A percentile compares a stretch with the other conserved stretches of the same genome.
Conservation (phyloP, 2,888 invertebrate species). For the Penaeus monodon region DNA sequence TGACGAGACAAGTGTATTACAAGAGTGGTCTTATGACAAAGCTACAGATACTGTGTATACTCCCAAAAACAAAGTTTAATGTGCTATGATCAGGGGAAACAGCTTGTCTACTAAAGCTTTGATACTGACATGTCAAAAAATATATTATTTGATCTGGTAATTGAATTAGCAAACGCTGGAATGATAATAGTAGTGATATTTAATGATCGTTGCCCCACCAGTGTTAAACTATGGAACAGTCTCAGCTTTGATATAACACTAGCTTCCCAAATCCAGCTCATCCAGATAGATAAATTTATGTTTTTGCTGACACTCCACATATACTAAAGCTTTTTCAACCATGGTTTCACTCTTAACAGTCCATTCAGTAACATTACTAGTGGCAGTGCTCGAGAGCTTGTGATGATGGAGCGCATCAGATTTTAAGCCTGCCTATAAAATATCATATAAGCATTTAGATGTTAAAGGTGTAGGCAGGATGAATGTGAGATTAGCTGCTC, state of each 20-base stretch:
- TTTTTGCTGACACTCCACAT: slow-evolving; percentile 5
- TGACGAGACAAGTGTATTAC: neutral
- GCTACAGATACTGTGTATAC: neutral
- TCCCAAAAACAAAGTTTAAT: slow-evolving; percentile 15
- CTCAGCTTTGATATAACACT: neutral
- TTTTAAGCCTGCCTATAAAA: no score
- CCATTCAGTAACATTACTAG: no score
- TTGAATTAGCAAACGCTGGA: neutral
- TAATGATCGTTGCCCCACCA: neutral
- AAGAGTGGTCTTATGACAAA: neutral
- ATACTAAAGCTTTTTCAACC: neutral
- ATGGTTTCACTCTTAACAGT: neutral
- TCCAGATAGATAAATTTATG: neutral
- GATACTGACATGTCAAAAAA: neutral
- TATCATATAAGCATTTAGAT: no score
- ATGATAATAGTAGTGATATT: neutral
- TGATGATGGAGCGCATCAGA: no score
- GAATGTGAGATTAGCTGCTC: no score
- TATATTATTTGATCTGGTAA: neutral
- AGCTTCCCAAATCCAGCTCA: neutral
- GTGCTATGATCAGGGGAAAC: slow-evolving; percentile 23
- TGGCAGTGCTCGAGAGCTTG: no score
- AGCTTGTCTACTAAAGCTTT: neutral
- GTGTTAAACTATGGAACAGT: neutral
- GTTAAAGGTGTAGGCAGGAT: no score